Evolutionary conservation across 2,888 invertebrate species (phyloP).

Genomic region (Axea sp.): DNA sequence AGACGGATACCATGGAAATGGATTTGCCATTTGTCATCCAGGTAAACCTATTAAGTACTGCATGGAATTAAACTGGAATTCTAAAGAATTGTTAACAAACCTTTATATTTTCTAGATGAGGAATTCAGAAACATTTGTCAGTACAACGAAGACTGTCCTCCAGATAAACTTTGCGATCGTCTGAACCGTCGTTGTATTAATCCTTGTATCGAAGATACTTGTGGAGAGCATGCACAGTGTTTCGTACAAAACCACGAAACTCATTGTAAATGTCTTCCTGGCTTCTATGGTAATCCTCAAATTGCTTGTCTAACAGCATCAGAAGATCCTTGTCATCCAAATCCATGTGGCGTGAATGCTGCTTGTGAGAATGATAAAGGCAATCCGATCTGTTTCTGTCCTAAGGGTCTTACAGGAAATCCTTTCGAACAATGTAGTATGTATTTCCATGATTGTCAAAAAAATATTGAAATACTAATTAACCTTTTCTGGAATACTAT

Average conservation of each 20-base stretch:
- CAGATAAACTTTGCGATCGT: constrained; percentile 91
- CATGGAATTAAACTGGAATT: too few relatives aligned
- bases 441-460: constrained; percentile 78
- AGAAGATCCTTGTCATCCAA: constrained; percentile 89
- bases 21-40: constrained; percentile 89
- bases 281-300: constrained; percentile 89
- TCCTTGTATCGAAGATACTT: constrained; percentile 87
- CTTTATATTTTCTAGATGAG: constrained; percentile 78
- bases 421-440: constrained; percentile 94
- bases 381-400: constrained; percentile 93
- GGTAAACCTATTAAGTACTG: too few relatives aligned
- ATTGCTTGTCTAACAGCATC: constrained; percentile 86
- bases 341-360: constrained; percentile 93
- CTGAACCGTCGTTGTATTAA: constrained; percentile 91
- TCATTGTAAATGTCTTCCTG: constrained; percentile 89
- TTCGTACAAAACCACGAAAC: constrained; percentile 89
- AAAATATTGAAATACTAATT: background rate
- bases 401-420: constrained; percentile 93
- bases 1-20: constrained; percentile 93
- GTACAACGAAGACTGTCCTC: constrained; percentile 94
- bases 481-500: background rate
- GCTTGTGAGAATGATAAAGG: constrained; percentile 91
- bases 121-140: constrained; percentile 86
- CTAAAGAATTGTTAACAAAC: too few relatives aligned
- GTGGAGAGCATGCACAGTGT: constrained; percentile 90